phyloP scores from a whole-genome alignment of 2,797 vertebrate species.

The Dallia pectoralis region DNA sequence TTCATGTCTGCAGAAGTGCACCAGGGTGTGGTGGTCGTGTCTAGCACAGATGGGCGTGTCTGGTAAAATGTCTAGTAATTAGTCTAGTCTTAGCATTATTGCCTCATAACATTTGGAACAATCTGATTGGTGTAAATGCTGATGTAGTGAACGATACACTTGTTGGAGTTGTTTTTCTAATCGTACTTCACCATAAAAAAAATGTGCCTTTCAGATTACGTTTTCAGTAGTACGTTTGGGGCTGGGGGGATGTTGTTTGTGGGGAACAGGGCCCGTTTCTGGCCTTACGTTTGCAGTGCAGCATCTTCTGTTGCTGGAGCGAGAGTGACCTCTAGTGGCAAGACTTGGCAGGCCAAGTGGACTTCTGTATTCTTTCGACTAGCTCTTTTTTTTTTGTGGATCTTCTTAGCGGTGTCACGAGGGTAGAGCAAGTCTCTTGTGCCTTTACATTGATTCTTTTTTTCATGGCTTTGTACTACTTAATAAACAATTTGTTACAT shows the following conservation, averaged over 20 bases:
- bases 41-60: no score
- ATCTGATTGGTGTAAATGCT: no score
- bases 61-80: no score
- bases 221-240: no score
- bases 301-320: conserved; percentile 59
- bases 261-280: conserved; percentile 38
- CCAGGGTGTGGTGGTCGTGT: background rate
- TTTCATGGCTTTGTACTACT: conserved; percentile 75
- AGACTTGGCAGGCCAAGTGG: conserved; percentile 90
- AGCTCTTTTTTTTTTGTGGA: conserved; percentile 45
- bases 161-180: no score
- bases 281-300: conserved; percentile 68
- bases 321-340: conserved; percentile 76
- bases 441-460: conserved; percentile 70
- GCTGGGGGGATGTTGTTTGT: background rate
- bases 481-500: conserved; percentile 68
- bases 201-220: no score
- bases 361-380: conserved; percentile 59
- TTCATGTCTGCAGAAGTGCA: background rate
- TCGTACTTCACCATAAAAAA: no score
- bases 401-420: conserved; percentile 65
- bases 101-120: no score
- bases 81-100: no score
- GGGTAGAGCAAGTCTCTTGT: conserved; percentile 68
- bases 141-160: no score